A percentile compares a stretch with the other conserved stretches of the same genome.
Evolutionary conservation across 2,113 vertebrate genomes (phyloP).

Genomic region (Engraulis encrasicolus): DNA sequence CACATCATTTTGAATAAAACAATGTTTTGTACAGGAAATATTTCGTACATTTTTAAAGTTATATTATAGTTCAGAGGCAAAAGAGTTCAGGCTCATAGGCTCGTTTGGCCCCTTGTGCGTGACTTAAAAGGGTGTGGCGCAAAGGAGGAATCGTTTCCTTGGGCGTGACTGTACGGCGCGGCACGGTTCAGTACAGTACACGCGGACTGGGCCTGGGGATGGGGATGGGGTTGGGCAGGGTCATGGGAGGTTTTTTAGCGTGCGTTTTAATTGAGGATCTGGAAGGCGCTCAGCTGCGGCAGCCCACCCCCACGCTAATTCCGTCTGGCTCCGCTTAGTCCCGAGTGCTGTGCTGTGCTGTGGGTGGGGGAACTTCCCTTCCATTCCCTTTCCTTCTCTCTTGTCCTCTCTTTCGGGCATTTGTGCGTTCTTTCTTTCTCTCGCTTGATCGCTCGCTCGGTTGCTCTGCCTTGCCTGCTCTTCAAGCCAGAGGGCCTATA

Average conservation of each 20-base stretch:
- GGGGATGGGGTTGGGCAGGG: not conserved
- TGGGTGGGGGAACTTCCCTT: conserved; percentile 17
- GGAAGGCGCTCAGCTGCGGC: not conserved
- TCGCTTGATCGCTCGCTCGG: not conserved
- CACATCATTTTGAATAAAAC: no score
- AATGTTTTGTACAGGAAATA: no score
- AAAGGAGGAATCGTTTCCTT: no score
- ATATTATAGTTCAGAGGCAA: no score
- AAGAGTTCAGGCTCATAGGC: no score
- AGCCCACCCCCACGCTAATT: conserved; percentile 11
- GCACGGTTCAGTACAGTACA: no score
- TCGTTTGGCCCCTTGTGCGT: no score
- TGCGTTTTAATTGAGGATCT: not conserved
- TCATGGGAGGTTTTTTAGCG: no score
- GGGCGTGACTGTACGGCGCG: no score
- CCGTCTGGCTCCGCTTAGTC: not conserved
- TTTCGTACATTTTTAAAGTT: no score
- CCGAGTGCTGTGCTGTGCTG: not conserved
- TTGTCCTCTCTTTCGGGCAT: not conserved
- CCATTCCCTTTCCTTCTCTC: not conserved
- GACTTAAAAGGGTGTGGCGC: no score
- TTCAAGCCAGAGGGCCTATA: not conserved
- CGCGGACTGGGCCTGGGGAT: not conserved
- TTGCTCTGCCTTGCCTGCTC: not conserved
- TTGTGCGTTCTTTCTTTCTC: not conserved